These are phyloP conservation scores for Euglossa dilemma DNA, from an alignment of 1,140 invertebrate species.

Conservation along the genomic window DNA sequence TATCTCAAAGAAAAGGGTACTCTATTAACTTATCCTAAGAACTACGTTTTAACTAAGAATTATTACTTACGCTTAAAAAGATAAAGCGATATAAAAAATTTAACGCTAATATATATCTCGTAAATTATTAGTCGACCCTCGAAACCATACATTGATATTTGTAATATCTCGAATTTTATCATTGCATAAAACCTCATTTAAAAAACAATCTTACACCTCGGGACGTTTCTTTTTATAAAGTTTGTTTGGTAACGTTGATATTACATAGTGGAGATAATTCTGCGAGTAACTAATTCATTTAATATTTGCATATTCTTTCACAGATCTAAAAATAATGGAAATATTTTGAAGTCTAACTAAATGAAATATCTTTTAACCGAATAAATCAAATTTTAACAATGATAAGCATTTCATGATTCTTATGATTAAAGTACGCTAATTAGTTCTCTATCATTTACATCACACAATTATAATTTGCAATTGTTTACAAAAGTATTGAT, in stretches of 20 bases:
- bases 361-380: not conserved
- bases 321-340: not conserved
- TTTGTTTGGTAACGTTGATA: not conserved
- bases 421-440: not conserved
- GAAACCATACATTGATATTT: not conserved
- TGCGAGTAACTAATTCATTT: not conserved
- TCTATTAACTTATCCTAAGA: not conserved
- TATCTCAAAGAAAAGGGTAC: not conserved
- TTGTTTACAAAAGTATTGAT: constrained; percentile 7
- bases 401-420: not conserved
- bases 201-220: not conserved
- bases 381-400: constrained; percentile 8
- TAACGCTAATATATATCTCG: not conserved
- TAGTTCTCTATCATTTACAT: not conserved
- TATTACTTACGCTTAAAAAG: not conserved
- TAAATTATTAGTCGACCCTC: not conserved
- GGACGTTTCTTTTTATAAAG: not conserved
- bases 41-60: not conserved
- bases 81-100: not conserved
- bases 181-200: not conserved
- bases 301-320: not conserved
- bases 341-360: not conserved
- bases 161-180: not conserved
- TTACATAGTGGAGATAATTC: not conserved
- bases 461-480: constrained; percentile 11